Percentiles rank a stretch among this genome's conserved stretches.
phyloP scores from a whole-genome alignment of 2,888 invertebrate species.

The Nasonovia ribisnigri region DNA sequence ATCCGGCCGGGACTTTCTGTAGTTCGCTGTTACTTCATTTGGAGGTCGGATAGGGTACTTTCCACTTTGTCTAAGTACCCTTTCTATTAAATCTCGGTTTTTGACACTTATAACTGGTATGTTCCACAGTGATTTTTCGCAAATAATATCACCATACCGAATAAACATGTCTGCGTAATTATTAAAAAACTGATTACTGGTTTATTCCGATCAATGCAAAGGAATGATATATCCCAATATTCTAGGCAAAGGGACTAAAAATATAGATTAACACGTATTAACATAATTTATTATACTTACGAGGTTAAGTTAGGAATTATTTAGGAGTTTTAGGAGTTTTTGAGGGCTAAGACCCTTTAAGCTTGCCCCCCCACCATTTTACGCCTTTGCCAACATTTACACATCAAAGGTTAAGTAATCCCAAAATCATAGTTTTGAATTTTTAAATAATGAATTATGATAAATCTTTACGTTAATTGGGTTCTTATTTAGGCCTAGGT shows the following conservation, averaged over 20 bases:
- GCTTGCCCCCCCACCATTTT: no score
- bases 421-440: not conserved
- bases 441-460: not conserved
- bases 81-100: slow-evolving; percentile 80
- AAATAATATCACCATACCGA: slow-evolving; percentile 81
- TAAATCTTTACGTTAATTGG: not conserved
- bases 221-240: not conserved
- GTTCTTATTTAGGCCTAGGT: not conserved
- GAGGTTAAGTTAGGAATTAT: no score
- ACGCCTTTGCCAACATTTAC: not conserved
- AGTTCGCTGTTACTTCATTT: slow-evolving; percentile 83
- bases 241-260: no score
- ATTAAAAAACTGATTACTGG: not conserved
- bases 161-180: slow-evolving; percentile 76
- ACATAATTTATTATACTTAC: no score
- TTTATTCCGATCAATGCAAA: not conserved
- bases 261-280: no score
- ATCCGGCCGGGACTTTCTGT: slow-evolving; percentile 81
- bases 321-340: no score
- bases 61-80: slow-evolving; percentile 80
- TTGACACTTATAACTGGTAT: slow-evolving; percentile 81
- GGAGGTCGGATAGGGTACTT: slow-evolving; percentile 85
- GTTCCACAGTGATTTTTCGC: slow-evolving; percentile 83
- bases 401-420: not conserved
- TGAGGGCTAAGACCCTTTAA: no score